A percentile compares a stretch with the other conserved stretches of the same genome.
Evolutionary conservation across 2,113 vertebrate species (phyloP).

Genomic region (Aphelocoma coerulescens): DNA sequence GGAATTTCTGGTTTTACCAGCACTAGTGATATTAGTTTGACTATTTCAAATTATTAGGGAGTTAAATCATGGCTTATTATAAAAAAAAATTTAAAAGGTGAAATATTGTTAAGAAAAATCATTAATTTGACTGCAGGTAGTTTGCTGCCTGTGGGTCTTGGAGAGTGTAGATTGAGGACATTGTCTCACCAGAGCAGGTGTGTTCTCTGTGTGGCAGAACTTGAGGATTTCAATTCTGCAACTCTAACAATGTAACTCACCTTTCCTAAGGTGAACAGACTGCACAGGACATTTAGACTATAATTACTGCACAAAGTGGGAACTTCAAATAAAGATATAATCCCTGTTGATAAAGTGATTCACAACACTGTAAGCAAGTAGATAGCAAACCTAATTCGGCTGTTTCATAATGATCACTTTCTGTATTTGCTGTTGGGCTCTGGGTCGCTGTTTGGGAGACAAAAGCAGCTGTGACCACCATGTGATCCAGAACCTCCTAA

Average conservation of each 20-base stretch:
- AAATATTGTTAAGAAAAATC: neutral
- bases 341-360: neutral
- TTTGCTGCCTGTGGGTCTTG: neutral
- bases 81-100: neutral
- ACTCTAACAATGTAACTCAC: neutral
- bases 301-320: neutral
- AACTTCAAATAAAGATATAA: neutral
- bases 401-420: neutral
- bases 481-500: neutral
- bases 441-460: neutral
- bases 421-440: neutral
- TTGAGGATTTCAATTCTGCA: neutral
- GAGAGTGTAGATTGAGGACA: neutral
- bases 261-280: neutral
- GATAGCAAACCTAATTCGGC: neutral
- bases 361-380: neutral
- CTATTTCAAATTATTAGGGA: neutral
- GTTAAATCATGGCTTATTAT: neutral
- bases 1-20: neutral
- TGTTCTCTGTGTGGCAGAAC: neutral
- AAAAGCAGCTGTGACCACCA: neutral
- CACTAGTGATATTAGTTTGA: neutral
- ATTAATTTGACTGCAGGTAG: neutral
- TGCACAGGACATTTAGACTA: neutral
- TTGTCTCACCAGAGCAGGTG: neutral